These are phyloP conservation scores for Eledone cirrhosa DNA, from an alignment of 2,888 invertebrate genomes.

Conservation along the genomic window DNA sequence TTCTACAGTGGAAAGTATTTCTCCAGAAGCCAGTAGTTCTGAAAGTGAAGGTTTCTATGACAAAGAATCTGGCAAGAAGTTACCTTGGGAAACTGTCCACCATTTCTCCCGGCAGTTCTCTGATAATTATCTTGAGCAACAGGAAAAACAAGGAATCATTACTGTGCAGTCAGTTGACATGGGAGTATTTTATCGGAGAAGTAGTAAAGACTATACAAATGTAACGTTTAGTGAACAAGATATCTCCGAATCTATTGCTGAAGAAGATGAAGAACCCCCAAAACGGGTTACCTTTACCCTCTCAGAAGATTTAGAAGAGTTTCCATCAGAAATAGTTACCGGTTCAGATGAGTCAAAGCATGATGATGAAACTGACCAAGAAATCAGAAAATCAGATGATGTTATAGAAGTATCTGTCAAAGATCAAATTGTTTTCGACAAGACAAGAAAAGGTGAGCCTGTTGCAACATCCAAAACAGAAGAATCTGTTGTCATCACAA, in stretches of 20 bases:
- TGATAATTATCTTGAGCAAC: constrained; percentile 53
- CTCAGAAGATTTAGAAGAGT: neutral
- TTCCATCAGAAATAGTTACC: too few species aligned
- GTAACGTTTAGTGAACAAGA: constrained; percentile 25
- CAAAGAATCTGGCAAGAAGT: constrained; percentile 51
- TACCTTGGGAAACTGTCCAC: constrained; percentile 59
- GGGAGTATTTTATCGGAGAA: constrained; percentile 54
- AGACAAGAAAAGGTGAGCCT: neutral
- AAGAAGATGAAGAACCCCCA: constrained; percentile 25
- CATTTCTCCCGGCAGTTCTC: constrained; percentile 59
- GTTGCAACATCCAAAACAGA: neutral
- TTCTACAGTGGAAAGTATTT: constrained; percentile 31
- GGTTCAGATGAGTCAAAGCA: constrained; percentile 1
- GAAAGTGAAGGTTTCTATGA: constrained; percentile 58
- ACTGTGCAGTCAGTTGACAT: constrained; percentile 53
- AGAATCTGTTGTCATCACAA: neutral
- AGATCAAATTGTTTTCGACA: constrained; percentile 37
- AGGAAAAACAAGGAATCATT: constrained; percentile 40
- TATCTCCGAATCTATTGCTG: constrained; percentile 32
- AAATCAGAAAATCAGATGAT: too few species aligned
- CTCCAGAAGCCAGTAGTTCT: constrained; percentile 43
- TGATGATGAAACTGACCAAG: too few species aligned
- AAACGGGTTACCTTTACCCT: constrained; percentile 8
- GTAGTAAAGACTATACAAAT: constrained; percentile 30
- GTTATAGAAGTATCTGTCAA: constrained; percentile 13